Evolutionary conservation across 2,888 invertebrate species (phyloP), one percentile per base, ranked within the genome.

Genomic region (Thumatha senex): DNA sequence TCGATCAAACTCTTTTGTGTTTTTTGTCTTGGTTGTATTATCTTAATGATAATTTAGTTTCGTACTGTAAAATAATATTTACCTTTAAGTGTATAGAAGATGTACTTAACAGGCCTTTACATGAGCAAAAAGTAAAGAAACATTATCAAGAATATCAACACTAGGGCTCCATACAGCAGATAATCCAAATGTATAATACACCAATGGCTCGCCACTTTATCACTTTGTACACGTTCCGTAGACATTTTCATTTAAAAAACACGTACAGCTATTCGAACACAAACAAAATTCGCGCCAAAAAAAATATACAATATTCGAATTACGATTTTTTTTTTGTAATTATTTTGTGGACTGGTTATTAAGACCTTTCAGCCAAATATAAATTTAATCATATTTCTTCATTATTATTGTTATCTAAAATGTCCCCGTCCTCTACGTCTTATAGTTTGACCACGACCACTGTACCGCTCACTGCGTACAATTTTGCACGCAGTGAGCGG

Each of bases 121-220:
- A 60, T 59, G 15, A 75, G 56, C 71, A 80, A 67, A 62, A 72
- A 84, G 67, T 82, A 86, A 44, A 83, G 54, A 50, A 87, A 86
- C 10, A 86, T 9, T 12, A 58, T 60, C n/a, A 85, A 43, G 0
- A 84, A 58, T 33, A 80, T 58, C 0, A 73, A 24, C 8, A 70
- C 58, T 1, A 86, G 51, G 1, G 77, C 40, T 0, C 63, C 81
- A 40, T 82, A 86, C 0, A 87, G 55, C 1, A 86, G 54, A 33
- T 80, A 77, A 48, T 88, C 88, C 55, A 87, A 49, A 44, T 86
- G 56, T 10, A 74, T 70, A 4, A 83, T 57, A n/a, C 70, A 77
- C 71, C 78, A 77, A 0, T 72, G 67, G 44, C 68, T 73, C 9
- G 66, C 62, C 7, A 68, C 64, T 44, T 66, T 63, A 12, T 67